Percentiles rank a stretch among this genome's conserved stretches.
Evolutionary conservation across 2,797 vertebrate species (phyloP).

Genomic region (Toxotes lorentzi): DNA sequence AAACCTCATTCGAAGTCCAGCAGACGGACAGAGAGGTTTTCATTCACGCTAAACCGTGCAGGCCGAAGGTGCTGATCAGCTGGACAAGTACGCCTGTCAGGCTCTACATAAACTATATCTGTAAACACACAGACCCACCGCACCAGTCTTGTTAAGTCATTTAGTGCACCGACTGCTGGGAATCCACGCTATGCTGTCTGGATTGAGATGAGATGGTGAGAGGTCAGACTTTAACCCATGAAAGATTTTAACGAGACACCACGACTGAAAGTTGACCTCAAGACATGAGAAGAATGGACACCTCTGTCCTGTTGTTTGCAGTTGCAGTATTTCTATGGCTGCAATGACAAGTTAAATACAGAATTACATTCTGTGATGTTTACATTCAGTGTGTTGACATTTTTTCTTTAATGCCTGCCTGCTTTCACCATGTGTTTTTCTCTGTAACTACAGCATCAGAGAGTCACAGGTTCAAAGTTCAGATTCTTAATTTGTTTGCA

Average conservation of each 20-base stretch:
- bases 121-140: not conserved
- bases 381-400: not conserved
- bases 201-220: conserved; percentile 15
- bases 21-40: conserved; percentile 17
- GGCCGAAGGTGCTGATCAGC: not conserved
- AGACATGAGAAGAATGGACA: conserved; percentile 15
- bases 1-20: conserved; percentile 22
- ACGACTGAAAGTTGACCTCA: conserved; percentile 22
- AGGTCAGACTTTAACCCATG: conserved; percentile 36
- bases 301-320: conserved; percentile 5
- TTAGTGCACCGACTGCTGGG: conserved; percentile 32
- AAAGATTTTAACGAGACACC: conserved; percentile 19
- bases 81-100: not conserved
- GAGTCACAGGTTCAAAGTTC: conserved; percentile 14
- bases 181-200: conserved; percentile 38
- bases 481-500: not conserved
- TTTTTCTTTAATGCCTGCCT: not conserved
- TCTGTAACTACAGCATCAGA: not conserved
- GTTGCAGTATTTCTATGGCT: not conserved
- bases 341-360: not conserved
- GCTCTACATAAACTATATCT: not conserved
- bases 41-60: conserved; percentile 2
- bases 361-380: not conserved
- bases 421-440: conserved; percentile 14
- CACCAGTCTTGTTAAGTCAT: conserved; percentile 20